These are phyloP conservation scores for Campoletis sonorensis DNA, from an alignment of 1,140 invertebrate species.

Conservation along the genomic window DNA sequence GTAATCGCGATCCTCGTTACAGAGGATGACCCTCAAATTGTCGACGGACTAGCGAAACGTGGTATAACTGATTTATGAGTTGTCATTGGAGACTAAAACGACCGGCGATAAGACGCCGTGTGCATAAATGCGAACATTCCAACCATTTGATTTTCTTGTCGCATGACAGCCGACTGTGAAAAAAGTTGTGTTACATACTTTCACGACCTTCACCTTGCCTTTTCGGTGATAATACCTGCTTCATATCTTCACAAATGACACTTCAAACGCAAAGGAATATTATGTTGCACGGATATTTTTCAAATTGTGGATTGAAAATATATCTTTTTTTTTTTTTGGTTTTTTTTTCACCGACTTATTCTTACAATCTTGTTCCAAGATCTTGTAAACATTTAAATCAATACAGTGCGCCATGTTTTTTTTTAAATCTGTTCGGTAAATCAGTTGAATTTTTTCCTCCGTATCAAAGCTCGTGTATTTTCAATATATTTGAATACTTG, in stretches of 20 bases:
- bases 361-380: too few species aligned
- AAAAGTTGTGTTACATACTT: neutral
- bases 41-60: conserved; percentile 57
- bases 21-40: conserved; percentile 60
- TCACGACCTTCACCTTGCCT: conserved; percentile 47
- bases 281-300: too few species aligned
- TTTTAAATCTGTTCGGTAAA: neutral
- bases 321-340: too few species aligned
- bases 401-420: too few species aligned
- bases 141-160: conserved; percentile 38
- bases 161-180: neutral
- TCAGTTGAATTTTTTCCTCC: neutral
- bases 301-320: too few species aligned
- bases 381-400: too few species aligned
- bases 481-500: too few species aligned
- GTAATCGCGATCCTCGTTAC: conserved; percentile 53
- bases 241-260: conserved; percentile 1
- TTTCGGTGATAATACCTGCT: neutral
- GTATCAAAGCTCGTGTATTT: too few species aligned
- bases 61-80: conserved; percentile 56
- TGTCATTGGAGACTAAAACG: conserved; percentile 58
- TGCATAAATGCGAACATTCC: conserved; percentile 46
- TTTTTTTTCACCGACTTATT: too few species aligned
- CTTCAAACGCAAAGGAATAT: too few species aligned
- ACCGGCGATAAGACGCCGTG: conserved; percentile 52